Percentiles rank a stretch among this genome's conserved stretches.
Evolutionary conservation across 1,140 invertebrate species (phyloP).

Genomic region (Oryctes rhinoceros): DNA sequence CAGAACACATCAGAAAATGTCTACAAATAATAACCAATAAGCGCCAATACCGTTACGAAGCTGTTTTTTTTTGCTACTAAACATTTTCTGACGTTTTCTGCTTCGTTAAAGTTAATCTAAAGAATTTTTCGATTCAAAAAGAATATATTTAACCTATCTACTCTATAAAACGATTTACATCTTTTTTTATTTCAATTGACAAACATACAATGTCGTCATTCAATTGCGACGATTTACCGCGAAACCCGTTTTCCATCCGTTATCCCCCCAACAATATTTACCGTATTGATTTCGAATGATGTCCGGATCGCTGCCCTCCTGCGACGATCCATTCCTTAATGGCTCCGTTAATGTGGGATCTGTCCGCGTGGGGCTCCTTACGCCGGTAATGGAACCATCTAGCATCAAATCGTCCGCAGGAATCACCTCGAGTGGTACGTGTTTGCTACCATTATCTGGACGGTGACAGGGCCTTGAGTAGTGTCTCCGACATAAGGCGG

Average conservation of each 20-base stretch:
- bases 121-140: too few species aligned
- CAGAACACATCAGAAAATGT: too few species aligned
- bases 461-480: constrained; percentile 58
- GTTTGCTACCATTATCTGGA: constrained; percentile 67
- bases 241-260: not conserved
- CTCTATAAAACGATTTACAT: too few species aligned
- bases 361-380: constrained; percentile 52
- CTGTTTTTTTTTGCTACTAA: too few species aligned
- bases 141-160: not conserved
- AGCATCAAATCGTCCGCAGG: constrained; percentile 57
- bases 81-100: too few species aligned
- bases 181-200: not conserved
- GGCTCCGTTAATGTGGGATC: constrained; percentile 53
- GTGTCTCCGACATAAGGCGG: constrained; percentile 67
- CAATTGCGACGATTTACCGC: not conserved
- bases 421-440: constrained; percentile 67
- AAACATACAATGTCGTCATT: not conserved
- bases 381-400: constrained; percentile 57
- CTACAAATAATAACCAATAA: too few species aligned
- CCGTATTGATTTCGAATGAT: constrained; percentile 87
- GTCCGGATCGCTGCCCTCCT: constrained; percentile 72
- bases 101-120: too few species aligned
- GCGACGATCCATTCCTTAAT: constrained; percentile 53
- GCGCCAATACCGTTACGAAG: too few species aligned
- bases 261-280: constrained; percentile 60